Evolutionary conservation across 2,888 invertebrate genomes (phyloP), one percentile per base, ranked within the genome.

Genomic region (Drosophila melanosoma): DNA sequence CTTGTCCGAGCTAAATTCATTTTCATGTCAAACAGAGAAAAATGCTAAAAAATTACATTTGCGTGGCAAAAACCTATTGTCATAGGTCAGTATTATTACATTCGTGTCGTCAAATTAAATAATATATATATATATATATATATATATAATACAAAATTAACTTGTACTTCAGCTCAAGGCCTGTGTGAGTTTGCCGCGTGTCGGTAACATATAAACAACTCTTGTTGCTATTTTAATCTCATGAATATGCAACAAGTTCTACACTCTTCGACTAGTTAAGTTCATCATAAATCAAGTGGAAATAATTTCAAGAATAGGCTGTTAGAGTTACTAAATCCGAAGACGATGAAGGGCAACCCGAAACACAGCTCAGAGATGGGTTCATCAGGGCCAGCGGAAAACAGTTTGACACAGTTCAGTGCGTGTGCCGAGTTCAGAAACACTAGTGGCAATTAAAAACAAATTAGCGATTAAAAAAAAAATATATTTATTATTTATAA

Each of bases 381-480:
- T 15, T 45, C 15, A 32, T 20, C 74, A 74, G 69, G 74, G 76
- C 65, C 62, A 62, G 65, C 15, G 51, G 61, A 78, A 78, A 78
- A 79, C 79, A 79, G 77, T 78, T 78, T 65, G 3, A 7, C 35
- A 62, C 69, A 68, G 51, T 33, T 63, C 60, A 40, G n/a, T 57
- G 52, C 32, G 23, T 70, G 74, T 67, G 79, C 75, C 70, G 61
- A 79, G 77, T 79, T 79, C 71, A 78, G 67, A 79, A 67, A 74
- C 71, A 67, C 79, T 75, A 79, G 75, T 79, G 66, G 35, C 79
- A 78, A 78, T 78, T 78, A 79, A 79, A 78, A 71, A 59, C 71
- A 71, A 78, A 79, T 78, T 79, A 79, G 71, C 75, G 66, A 63
- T 64, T 67, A 58, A 58, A 32, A 23, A 38, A 38, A 38, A 17